phyloP scores from a whole-genome alignment of 2,113 vertebrate genomes.

The Morone chrysops region DNA sequence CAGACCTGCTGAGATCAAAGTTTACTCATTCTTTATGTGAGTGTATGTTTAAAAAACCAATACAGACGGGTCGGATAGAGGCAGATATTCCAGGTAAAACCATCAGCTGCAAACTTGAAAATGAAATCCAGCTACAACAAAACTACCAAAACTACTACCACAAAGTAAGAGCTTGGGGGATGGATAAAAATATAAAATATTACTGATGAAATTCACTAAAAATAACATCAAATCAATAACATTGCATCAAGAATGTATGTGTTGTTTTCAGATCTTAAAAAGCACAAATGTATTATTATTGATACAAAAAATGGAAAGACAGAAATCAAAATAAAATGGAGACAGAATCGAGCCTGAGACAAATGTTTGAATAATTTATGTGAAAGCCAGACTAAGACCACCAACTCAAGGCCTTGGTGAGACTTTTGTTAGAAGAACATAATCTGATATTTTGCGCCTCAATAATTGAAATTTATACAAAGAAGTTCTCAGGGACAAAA shows the following conservation, averaged over 20 bases:
- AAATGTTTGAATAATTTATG: not conserved
- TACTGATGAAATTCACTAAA: too few species aligned
- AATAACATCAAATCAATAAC: too few species aligned
- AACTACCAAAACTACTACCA: too few species aligned
- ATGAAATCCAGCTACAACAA: too few species aligned
- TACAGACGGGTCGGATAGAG: not conserved
- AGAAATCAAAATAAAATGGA: not conserved
- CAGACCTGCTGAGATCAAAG: slow-evolving; percentile 59
- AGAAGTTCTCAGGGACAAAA: not conserved
- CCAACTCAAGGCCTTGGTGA: not conserved
- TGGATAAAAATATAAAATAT: not conserved
- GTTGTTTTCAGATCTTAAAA: too few species aligned
- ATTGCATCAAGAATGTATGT: too few species aligned
- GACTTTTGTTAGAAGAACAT: not conserved
- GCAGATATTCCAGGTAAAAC: not conserved
- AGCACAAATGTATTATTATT: not conserved
- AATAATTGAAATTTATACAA: not conserved
- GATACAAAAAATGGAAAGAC: not conserved
- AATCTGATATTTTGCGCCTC: not conserved
- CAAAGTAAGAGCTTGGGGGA: not conserved
- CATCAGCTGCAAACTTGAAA: too few species aligned
- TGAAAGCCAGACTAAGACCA: too few species aligned
- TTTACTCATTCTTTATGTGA: slow-evolving; percentile 2
- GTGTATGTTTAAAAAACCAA: not conserved
- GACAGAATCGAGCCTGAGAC: not conserved